phyloP scores from a whole-genome alignment of 2,797 vertebrate genomes.

The Sebastolobus alascanus region DNA sequence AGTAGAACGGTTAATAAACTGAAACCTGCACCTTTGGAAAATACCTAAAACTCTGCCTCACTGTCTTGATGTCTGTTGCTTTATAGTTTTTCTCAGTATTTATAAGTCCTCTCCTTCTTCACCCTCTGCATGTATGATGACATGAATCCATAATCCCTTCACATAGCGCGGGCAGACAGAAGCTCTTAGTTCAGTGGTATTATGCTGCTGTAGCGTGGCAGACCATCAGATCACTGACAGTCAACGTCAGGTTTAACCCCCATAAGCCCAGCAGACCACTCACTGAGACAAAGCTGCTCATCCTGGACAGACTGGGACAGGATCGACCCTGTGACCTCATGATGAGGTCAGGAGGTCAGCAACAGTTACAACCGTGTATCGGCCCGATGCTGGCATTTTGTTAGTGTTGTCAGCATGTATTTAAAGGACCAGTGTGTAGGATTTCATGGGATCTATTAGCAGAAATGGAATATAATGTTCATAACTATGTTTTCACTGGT shows the following conservation, averaged over 20 bases:
- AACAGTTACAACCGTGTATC: background rate
- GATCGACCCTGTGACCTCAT: background rate
- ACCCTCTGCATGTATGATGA: background rate
- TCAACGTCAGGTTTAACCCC: slow-evolving; percentile 23
- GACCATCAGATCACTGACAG: slow-evolving; percentile 27
- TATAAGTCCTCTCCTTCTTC: background rate
- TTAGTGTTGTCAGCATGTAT: background rate
- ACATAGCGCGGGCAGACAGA: background rate
- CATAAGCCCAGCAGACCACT: slow-evolving; percentile 13
- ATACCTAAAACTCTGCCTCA: too few relatives aligned
- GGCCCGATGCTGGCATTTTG: background rate
- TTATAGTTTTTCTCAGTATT: background rate
- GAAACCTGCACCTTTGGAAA: background rate
- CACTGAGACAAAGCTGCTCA: slow-evolving; percentile 39
- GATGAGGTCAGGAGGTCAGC: slow-evolving; percentile 23
- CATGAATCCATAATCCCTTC: slow-evolving; percentile 5
- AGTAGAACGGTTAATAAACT: background rate
- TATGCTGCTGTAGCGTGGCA: background rate
- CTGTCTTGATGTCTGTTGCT: background rate
- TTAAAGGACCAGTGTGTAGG: too few relatives aligned
- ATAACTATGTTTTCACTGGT: too few relatives aligned
- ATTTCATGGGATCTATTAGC: too few relatives aligned
- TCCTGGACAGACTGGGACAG: slow-evolving; percentile 12
- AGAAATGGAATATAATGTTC: too few relatives aligned
- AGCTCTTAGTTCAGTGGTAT: background rate